Base-by-base conservation (phyloP, 2,113 vertebrate species). In the Zapornia atra region DNA sequence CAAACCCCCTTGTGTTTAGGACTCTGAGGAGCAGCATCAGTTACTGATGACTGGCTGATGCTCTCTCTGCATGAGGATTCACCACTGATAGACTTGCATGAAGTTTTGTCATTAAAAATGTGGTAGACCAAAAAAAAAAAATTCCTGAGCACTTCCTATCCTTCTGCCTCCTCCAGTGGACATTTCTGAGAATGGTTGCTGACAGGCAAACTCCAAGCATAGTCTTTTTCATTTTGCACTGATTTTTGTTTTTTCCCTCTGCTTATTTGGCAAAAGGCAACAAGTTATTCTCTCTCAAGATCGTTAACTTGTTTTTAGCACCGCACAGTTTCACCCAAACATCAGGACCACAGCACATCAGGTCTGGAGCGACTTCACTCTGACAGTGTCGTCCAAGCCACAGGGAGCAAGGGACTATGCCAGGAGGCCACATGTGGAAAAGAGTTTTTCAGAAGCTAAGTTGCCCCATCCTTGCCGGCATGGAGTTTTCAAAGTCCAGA, bases 1-100 rank as follows among this genome's bases (percentile, higher is more conserved):
- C 46, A 86, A 73, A 22, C 1, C 11, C 12, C 34, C 1, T 1
- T 5, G 19, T 38, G 8, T 44, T 40, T 28, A 44, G 16, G 57
- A 60, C 57, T 61, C 68, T 54, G 20, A 90, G n/a, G 21, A 63
- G 29, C 68, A 80, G 54, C 40, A 44, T 15, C 22, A 59, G 13
- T 50, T 71, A 63, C 42, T 36, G 42, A 22, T 28, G 83, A 22
- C 21, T 42, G 38, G 13, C 12, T 86, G 72, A 75, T 56, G 42
- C 17, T 80, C 22, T 75, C 40, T 63, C n/a, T 46, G 61, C 36
- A 75, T 46, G 17, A 80, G n/a, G 31, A 65, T 44, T 18, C 40
- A 66, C 6, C 5, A 16, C 5, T 17, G 36, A 38, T 2, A 89
- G 28, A 50, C 28, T 73, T 12, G 0, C 1, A 1, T 40, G 15